Evolutionary conservation across 2,113 vertebrate genomes (phyloP).

Genomic region (Zosterops borbonicus): DNA sequence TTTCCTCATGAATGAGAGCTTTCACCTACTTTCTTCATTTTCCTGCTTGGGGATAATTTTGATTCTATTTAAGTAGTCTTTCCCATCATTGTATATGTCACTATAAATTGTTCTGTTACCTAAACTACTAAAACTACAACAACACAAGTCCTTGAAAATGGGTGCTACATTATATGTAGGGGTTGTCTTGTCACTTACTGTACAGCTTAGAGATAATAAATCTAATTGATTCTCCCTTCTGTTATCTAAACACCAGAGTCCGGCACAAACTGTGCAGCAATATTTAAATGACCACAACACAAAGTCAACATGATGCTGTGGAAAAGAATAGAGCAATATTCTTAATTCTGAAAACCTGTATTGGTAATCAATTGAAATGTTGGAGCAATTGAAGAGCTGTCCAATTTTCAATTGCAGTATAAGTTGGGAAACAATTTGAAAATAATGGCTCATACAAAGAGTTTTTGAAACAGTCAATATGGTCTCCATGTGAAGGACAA

Average conservation of each 20-base stretch:
- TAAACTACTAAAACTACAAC: background rate
- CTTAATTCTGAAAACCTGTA: slow-evolving; percentile 86
- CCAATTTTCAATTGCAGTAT: slow-evolving; percentile 93
- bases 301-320: slow-evolving; percentile 70
- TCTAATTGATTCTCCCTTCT: slow-evolving; percentile 78
- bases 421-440: slow-evolving; percentile 99
- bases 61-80: background rate
- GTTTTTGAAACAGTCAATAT: slow-evolving; percentile 90
- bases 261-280: slow-evolving; percentile 67
- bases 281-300: slow-evolving; percentile 88
- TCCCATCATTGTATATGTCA: background rate
- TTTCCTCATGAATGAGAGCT: background rate
- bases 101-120: background rate
- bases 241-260: slow-evolving; percentile 77
- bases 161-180: slow-evolving; percentile 21
- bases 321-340: slow-evolving; percentile 80
- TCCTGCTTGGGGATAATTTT: background rate
- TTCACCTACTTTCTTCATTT: background rate
- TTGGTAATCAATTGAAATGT: slow-evolving; percentile 98
- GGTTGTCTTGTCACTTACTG: slow-evolving; percentile 50
- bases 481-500: slow-evolving; percentile 92
- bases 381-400: slow-evolving; percentile 95
- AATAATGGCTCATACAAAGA: slow-evolving; percentile 92
- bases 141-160: slow-evolving; percentile 69
- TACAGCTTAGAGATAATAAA: slow-evolving; percentile 74